Percentiles rank a stretch among this genome's conserved stretches.
These are phyloP conservation scores for Knipowitschia caucasica DNA, from an alignment of 2,797 vertebrate species.

Conservation along the genomic window DNA sequence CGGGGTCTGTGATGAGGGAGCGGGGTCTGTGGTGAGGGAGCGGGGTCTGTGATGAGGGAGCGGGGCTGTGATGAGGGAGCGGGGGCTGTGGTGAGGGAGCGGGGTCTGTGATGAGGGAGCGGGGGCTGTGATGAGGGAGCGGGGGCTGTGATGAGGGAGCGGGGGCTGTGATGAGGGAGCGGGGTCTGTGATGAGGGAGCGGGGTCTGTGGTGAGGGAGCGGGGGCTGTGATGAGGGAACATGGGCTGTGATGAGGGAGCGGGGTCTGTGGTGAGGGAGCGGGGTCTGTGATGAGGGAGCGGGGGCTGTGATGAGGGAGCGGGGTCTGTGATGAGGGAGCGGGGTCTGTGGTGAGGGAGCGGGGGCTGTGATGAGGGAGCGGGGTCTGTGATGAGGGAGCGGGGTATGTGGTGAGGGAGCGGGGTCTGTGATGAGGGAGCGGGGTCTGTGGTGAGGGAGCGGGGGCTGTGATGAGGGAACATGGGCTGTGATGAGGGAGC, in stretches of 20 bases:
- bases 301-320: slow-evolving; percentile 16
- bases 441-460: no score
- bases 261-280: no score
- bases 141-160: no score
- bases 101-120: slow-evolving; percentile 10
- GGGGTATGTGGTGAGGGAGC: slow-evolving; percentile 9
- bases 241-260: slow-evolving; percentile 16
- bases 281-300: slow-evolving; percentile 10
- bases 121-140: slow-evolving; percentile 16
- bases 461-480: slow-evolving; percentile 9
- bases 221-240: slow-evolving; percentile 9
- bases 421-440: slow-evolving; percentile 16
- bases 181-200: slow-evolving; percentile 16
- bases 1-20: no score
- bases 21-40: slow-evolving; percentile 10
- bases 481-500: slow-evolving; percentile 16
- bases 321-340: no score
- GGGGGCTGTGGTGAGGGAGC: no score
- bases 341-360: slow-evolving; percentile 9
- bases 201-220: no score
- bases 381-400: no score
- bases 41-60: slow-evolving; percentile 15
- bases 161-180: slow-evolving; percentile 10
- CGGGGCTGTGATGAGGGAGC: no score
- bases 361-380: slow-evolving; percentile 16